Conservation (phyloP, 2,888 invertebrate species). For the Stomorhina lunata region DNA sequence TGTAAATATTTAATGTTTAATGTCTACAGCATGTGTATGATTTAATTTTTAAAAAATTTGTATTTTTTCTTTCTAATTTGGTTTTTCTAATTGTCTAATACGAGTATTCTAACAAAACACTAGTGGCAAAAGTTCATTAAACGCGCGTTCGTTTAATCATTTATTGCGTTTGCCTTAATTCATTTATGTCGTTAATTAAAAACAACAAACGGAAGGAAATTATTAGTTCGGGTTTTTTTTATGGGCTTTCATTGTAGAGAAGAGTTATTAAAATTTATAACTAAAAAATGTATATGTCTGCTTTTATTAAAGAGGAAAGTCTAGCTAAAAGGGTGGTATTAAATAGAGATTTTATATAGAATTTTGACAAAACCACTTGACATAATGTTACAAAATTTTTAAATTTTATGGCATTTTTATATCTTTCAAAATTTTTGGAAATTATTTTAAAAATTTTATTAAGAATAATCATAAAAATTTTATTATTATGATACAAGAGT, state of each 20-base stretch:
- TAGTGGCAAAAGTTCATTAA: not conserved
- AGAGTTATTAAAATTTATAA: slow-evolving; percentile 14
- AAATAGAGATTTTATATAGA: not conserved
- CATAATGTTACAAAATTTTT: not conserved
- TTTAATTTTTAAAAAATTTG: not conserved
- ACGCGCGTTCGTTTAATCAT: not conserved
- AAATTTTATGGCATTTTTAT: not conserved
- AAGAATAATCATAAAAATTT: not conserved
- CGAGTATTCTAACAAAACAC: not conserved
- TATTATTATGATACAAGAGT: too few species aligned
- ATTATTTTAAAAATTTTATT: not conserved
- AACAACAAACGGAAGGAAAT: slow-evolving; percentile 58
- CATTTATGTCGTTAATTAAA: slow-evolving; percentile 39
- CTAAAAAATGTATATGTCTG: not conserved
- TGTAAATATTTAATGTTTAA: not conserved
- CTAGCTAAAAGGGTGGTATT: not conserved
- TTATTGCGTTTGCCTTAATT: slow-evolving; percentile 10
- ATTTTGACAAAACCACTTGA: not conserved
- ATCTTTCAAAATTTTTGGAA: not conserved
- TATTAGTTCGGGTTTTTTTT: slow-evolving; percentile 28
- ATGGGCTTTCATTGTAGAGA: slow-evolving; percentile 22
- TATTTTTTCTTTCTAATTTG: slow-evolving; percentile 30
- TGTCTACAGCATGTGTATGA: not conserved
- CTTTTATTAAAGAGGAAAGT: not conserved
- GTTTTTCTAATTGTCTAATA: slow-evolving; percentile 21